Base-by-base conservation (phyloP, 2,113 vertebrate species). In the Sylvia atricapilla region DNA sequence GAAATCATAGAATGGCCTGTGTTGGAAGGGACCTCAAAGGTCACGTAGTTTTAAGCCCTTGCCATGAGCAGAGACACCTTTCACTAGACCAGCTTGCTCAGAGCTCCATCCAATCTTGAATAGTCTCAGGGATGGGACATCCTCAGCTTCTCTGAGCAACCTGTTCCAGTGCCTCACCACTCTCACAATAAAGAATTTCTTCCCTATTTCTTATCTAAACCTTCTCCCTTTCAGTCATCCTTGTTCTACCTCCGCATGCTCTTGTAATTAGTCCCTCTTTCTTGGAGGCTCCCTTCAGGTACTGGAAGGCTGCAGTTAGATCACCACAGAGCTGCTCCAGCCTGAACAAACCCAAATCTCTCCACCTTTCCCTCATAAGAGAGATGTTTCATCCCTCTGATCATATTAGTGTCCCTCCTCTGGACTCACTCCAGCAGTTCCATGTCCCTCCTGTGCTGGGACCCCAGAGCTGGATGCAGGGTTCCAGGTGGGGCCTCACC, bases 351-450 rank as follows among this genome's bases (percentile, higher is more conserved):
- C 10, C 9, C 4, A 33, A 3, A 73, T 30, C 9, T 64, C 14
- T 43, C 1, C 0, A 14, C 35, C 11, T 64, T 64, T 80, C 49
- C 13, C 11, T 63, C 0, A 0, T 47, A 17, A 13, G 8, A 70
- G 30, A 72, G 13, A 1, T 41, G 7, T 13, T 41, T 2, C 23
- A 3, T 55, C 24, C 20, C 30, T 47, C 24, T 41, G 1, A 15
- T 70, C 8, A 30, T 18, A 9, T 19, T 56, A n/a, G 4, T 74
- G n/a, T 4, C 11, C 1, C 33, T 87, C 12, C 28, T 46, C 39
- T 53, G 55, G 10, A n/a, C 35, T n/a, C 30, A 2, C 7, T 66
- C 28, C 50, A 84, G 1, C 53, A 68, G 35, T 0, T 52, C 27
- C 4, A 1, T 31, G 31, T 62, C 47, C 68, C 39, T 73, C 39